These are phyloP conservation scores for Lepilemur septentrionalis DNA, from an alignment of 2,797 vertebrate genomes.

Conservation along the genomic window DNA sequence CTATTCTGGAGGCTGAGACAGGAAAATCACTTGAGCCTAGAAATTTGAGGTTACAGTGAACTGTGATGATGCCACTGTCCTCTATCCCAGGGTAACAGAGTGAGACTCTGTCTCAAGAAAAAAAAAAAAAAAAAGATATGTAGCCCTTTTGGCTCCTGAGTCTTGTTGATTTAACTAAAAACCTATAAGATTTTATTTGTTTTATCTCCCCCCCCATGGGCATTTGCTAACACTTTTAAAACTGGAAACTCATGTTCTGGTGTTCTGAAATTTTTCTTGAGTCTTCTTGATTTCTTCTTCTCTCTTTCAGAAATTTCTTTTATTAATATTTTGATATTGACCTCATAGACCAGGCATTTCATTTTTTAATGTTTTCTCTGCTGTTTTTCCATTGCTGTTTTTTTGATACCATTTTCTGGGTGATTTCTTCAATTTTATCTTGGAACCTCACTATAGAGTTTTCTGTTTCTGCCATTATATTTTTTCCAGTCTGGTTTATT, in stretches of 20 bases:
- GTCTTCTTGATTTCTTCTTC: slow-evolving; percentile 12
- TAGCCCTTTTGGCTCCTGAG: neutral
- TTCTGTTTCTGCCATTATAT: neutral
- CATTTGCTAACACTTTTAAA: neutral
- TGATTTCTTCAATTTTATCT: neutral
- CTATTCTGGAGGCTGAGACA: too few species aligned
- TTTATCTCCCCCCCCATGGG: neutral
- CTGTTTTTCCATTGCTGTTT: neutral
- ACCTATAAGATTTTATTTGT: neutral
- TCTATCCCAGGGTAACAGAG: too few species aligned
- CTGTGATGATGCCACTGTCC: too few species aligned
- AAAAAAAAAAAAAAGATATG: neutral
- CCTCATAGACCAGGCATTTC: neutral
- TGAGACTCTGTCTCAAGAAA: too few species aligned
- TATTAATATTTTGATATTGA: neutral
- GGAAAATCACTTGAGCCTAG: too few species aligned
- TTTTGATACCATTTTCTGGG: neutral
- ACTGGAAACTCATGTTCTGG: neutral
- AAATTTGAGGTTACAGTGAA: too few species aligned
- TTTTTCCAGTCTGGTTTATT: neutral
- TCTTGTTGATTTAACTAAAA: slow-evolving; percentile 28
- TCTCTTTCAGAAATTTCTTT: neutral
- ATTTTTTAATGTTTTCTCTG: neutral
- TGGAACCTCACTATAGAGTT: neutral
- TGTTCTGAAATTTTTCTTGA: neutral